Percentiles rank a stretch among this genome's conserved stretches.
Evolutionary conservation across 2,888 invertebrate species (phyloP).

Genomic region (Eupelmus urozonus): DNA sequence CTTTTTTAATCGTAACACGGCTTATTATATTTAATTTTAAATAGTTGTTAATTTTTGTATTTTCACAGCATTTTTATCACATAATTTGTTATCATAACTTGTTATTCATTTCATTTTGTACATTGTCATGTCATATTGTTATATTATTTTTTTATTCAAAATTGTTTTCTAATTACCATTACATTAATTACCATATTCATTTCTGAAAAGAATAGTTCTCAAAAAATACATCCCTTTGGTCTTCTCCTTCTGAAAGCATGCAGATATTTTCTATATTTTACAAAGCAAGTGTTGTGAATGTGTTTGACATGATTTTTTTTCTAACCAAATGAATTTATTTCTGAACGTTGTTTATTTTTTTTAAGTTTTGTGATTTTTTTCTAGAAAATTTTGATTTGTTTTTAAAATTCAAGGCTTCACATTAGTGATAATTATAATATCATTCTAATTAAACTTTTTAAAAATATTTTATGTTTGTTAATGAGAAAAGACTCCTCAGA

Average conservation of each 20-base stretch:
- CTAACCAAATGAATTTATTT: constrained; percentile 18
- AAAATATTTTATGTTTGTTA: no score
- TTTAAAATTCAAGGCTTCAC: constrained; percentile 22
- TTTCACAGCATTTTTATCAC: constrained; percentile 21
- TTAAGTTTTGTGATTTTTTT: background rate
- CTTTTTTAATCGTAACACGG: constrained; percentile 25
- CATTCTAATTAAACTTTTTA: no score
- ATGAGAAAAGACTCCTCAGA: background rate
- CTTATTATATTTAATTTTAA: constrained; percentile 49
- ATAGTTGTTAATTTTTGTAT: constrained; percentile 37
- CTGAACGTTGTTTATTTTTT: constrained; percentile 13
- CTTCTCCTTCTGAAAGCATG: constrained; percentile 64
- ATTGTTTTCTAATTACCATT: no score
- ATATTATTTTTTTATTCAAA: constrained; percentile 6
- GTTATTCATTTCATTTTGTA: constrained; percentile 25
- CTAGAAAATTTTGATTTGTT: background rate
- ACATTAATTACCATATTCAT: background rate
- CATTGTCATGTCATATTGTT: constrained; percentile 16
- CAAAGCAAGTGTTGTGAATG: constrained; percentile 64
- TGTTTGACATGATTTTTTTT: constrained; percentile 32
- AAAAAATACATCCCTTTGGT: constrained; percentile 31
- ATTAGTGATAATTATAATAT: constrained; percentile 36
- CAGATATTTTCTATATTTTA: constrained; percentile 64
- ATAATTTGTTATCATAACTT: constrained; percentile 19
- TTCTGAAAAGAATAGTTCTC: constrained; percentile 34